phyloP scores from a whole-genome alignment of 2,113 vertebrate genomes.

The Perccottus glenii region DNA sequence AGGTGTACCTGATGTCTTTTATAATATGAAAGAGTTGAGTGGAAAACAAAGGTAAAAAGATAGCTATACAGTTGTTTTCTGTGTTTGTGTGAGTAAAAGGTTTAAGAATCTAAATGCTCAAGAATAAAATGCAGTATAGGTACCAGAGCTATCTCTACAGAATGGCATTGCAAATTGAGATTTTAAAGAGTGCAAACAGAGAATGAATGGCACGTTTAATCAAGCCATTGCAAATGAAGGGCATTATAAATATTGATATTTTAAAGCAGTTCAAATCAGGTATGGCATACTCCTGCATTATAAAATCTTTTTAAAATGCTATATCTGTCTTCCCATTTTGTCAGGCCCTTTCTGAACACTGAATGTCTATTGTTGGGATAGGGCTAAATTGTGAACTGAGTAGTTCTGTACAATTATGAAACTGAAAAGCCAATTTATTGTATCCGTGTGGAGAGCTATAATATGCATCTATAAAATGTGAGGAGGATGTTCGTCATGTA shows the following conservation, averaged over 20 bases:
- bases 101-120: neutral
- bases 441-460: neutral
- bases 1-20: slow-evolving; percentile 33
- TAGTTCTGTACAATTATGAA: neutral
- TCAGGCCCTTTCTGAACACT: too few relatives aligned
- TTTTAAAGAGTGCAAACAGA: slow-evolving; percentile 8
- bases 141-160: neutral
- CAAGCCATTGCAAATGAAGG: slow-evolving; percentile 5
- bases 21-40: slow-evolving; percentile 22
- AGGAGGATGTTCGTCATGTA: slow-evolving; percentile 19
- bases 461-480: neutral
- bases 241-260: slow-evolving; percentile 10
- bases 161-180: slow-evolving; percentile 1
- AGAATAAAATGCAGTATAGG: neutral
- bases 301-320: too few relatives aligned
- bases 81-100: neutral
- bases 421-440: neutral
- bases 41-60: slow-evolving; percentile 23
- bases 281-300: too few relatives aligned
- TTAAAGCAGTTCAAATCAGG: neutral
- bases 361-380: too few relatives aligned
- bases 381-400: too few relatives aligned
- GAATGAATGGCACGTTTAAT: slow-evolving; percentile 1
- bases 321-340: too few relatives aligned
- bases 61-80: slow-evolving; percentile 5